phyloP scores from a whole-genome alignment of 2,888 invertebrate genomes.

The Diloba caeruleocephala region DNA sequence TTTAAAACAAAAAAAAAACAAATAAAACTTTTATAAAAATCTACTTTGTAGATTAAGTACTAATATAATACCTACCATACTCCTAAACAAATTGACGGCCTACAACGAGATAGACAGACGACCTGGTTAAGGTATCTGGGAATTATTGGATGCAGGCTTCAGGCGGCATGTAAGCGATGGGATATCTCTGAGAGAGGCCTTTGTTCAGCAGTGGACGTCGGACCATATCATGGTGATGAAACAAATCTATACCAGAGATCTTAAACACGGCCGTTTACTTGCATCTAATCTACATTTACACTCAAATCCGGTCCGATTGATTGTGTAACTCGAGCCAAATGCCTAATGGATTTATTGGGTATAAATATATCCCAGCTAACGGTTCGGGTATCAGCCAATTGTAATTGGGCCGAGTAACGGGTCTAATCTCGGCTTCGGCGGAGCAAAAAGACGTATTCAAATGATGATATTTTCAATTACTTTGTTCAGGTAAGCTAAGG shows the following conservation, averaged over 20 bases:
- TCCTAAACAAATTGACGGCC: too few species aligned
- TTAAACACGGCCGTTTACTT: slow-evolving; percentile 3
- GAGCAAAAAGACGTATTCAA: slow-evolving; percentile 31
- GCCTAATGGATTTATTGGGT: slow-evolving; percentile 44
- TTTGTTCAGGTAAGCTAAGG: slow-evolving; percentile 20
- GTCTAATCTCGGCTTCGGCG: slow-evolving; percentile 39
- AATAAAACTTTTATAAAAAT: too few species aligned
- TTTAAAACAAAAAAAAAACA: too few species aligned
- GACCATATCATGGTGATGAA: neutral
- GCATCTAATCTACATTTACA: slow-evolving; percentile 1
- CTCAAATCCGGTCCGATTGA: slow-evolving; percentile 17
- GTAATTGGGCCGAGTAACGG: slow-evolving; percentile 38
- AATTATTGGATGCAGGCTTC: too few species aligned
- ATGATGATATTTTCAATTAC: slow-evolving; percentile 29
- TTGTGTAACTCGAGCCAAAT: slow-evolving; percentile 36
- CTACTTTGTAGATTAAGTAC: too few species aligned
- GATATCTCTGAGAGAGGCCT: too few species aligned
- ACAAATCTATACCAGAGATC: slow-evolving; percentile 1
- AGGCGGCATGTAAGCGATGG: too few species aligned
- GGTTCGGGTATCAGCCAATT: slow-evolving; percentile 32
- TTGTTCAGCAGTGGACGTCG: too few species aligned
- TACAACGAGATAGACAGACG: too few species aligned
- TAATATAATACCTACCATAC: too few species aligned
- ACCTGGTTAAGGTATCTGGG: too few species aligned
- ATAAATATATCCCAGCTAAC: slow-evolving; percentile 45